Base-by-base conservation (phyloP, 2,113 vertebrate species). In the Menidia beryllina region DNA sequence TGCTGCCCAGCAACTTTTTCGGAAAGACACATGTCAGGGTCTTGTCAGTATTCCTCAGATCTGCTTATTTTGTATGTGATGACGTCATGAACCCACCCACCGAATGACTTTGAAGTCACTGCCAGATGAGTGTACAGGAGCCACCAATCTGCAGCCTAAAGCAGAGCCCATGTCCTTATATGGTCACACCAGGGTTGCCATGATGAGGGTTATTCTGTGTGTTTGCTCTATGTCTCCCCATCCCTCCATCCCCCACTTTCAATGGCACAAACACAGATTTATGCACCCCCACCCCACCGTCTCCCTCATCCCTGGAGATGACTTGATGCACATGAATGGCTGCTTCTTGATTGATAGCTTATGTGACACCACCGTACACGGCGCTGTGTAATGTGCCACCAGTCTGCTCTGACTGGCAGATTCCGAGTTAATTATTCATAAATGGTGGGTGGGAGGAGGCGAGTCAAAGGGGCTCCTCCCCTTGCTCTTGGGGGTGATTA, bases 351-450 rank as follows among this genome's bases (percentile, higher is more conserved):
- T 89, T 89, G 91, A 91, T 87, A 86, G 89, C 63, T 87, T 57
- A 77, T 74, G 79, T 86, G 88, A 85, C 74, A 82, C 64, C 27
- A 72, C 75, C 45, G 66, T 81, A 87, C 79, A 86, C 90, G 88
- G 90, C 81, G 85, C 81, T 69, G 38, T 49, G 75, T 91, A 93
- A 92, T 86, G 90, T 91, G 86, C 82, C 88, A 69, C 72, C 74
- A 25, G 71, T 68, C 67, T 7, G 3, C 86, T 77, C 81, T 80
- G 80, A 87, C 78, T 84, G 83, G 70, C 84, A 79, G 83, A 75
- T 72, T 75, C 60, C 47, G 9, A 61, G 66, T 93, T 91, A 86
- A 92, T 92, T 93, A 93, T 93, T 92, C 84, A 93, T 91, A 63
- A 89, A 77, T 45, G 56, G 75, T 74, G 64, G 69, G 78, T 25